Base-by-base conservation (phyloP, 1,140 invertebrate species). In the Achatina immaculata region DNA sequence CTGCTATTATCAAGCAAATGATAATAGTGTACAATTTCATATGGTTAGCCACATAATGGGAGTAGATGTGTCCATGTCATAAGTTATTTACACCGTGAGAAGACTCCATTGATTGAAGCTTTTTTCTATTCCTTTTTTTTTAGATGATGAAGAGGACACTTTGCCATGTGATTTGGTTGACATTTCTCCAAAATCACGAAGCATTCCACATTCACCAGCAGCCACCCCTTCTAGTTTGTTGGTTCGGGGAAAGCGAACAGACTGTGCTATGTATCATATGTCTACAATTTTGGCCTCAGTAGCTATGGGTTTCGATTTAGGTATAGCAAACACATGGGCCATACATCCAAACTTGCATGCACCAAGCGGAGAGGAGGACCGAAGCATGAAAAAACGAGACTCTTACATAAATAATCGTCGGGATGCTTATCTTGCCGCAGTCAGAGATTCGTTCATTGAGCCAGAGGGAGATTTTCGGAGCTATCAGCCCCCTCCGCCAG, bases 271-370 rank as follows among this genome's bases (percentile, higher is more conserved):
- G 75, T 97, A 96, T 92, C 97, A 97, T 89, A 96, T 98, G 91
- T 96, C 95, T 40, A 95, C 96, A 16, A 94, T 98, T 92, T 91
- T 98, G 82, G 96, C 96, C 0, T 94, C 95, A 34, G 95, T 98
- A 21, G 96, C 95, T 0, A 95, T 95, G 40, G 97, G 97, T 0
- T 97, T 96, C 88, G 97, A 98, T 92, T 94, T 99, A 36, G 93
- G 96, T 86, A 93, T 96, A 87, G 95, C 95, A 38, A 96, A 96
- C 88, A 96, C 85, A 4, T 83, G 84, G 72, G 95, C 95, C 0
- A 92, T 96, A 81, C 96, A 96, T 92, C 96, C 96, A 6, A 93
- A 94, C 78, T 89, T 96, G 45, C 83, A 84, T 48, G 69, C 84
- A 9, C 75, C 76, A 76, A 83, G 84, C 68, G 82, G 81, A 48